Base-by-base conservation (phyloP, 2,797 vertebrate species). In the Mormyrops boulengeri region DNA sequence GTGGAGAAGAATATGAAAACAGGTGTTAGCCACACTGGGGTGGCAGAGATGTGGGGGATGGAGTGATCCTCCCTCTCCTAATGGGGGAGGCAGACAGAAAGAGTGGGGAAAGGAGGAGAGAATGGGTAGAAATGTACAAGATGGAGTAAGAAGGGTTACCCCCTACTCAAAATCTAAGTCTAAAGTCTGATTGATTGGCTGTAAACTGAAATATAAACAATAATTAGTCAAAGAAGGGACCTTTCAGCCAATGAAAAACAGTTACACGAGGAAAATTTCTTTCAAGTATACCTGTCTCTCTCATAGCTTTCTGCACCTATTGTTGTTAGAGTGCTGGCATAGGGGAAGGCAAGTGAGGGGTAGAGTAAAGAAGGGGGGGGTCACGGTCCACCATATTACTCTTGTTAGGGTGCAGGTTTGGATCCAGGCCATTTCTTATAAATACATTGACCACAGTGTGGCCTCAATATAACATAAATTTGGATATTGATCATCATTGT, bases 1-100 rank as follows among this genome's bases (percentile, higher is more conserved):
- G 94, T 94, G 91, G 95, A 94, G 94, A 94, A 94, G 95, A 95
- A 95, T 95, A 94, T 94, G 93, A 94, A 95, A 95, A 94, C 95
- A 96, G 94, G 95, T 95, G 94, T 85, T 85, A 30, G 30, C 41
- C 49, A 47, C 80, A 66, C 34, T 88, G 12, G 50, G 22, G 26
- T 73, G 87, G 88, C 50, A 85, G 26, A 17, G 44, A 17, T 88
- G 62, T 3, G 3, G 62, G 22, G 62, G 26, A 30, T 69, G 62
- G 66, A 34, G 30, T 73, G 26, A 34, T 17, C 84, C 62, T 77
- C 50, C 30, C 8, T 80, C 89, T 44, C 22, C 26, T 52, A 55
- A 85, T 88, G 9, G 93, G 93, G 93, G 93, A 49, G 41, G 55
- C 88, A 66, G 49, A 26, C 69, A 6, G 22, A 86, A 52, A 66